Evolutionary conservation across 2,113 vertebrate genomes (phyloP).

Genomic region (Sphaerodactylus townsendi): DNA sequence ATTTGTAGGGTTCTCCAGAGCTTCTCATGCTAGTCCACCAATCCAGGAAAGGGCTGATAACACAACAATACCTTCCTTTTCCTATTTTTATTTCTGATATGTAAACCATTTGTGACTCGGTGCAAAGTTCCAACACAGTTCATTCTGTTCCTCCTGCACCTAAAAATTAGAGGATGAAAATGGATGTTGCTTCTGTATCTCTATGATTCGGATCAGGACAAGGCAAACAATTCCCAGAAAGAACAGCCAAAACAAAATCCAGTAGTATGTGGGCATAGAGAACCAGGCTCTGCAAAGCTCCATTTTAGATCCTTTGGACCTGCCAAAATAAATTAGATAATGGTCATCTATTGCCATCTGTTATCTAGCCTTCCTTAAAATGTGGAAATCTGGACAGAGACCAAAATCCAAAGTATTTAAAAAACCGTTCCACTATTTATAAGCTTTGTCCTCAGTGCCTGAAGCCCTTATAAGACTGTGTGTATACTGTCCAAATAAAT

Average conservation of each 20-base stretch:
- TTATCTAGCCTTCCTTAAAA: background rate
- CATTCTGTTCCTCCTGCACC: accelerated
- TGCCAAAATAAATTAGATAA: constrained; percentile 44
- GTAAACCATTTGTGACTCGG: constrained; percentile 5
- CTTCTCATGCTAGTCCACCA: accelerated
- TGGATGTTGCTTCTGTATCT: constrained; percentile 56
- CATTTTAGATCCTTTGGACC: constrained; percentile 51
- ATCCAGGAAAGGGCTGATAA: background rate
- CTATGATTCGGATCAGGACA: constrained; percentile 56
- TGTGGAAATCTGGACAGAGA: background rate
- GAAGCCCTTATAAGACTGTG: background rate
- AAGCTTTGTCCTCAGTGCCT: background rate
- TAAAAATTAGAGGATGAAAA: constrained; percentile 38
- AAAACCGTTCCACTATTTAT: background rate
- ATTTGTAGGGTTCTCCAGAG: background rate
- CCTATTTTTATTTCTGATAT: constrained; percentile 15
- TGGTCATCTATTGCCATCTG: background rate
- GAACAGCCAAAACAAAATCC: constrained; percentile 70
- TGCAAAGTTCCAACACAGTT: accelerated
- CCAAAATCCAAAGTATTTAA: background rate
- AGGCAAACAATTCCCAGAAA: constrained; percentile 71
- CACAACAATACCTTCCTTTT: background rate
- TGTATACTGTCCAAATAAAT: background rate
- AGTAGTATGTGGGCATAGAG: constrained; percentile 63
- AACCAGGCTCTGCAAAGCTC: constrained; percentile 56